phyloP scores from a whole-genome alignment of 2,113 vertebrate genomes.

The Gasterosteus aculeatus region DNA sequence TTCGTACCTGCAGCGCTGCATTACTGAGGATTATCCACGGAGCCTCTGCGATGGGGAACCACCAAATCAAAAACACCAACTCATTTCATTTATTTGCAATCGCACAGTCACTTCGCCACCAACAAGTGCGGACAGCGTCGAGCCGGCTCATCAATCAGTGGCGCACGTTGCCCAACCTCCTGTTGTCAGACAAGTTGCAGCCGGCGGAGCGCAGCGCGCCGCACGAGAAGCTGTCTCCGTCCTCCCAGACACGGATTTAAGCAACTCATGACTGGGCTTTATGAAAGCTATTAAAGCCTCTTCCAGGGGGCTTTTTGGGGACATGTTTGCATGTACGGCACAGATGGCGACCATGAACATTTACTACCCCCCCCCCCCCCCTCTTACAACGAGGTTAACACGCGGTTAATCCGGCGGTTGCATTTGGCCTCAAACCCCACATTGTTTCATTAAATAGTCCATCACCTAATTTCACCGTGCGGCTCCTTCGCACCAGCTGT shows the following conservation, averaged over 20 bases:
- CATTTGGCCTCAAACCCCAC: constrained; percentile 34
- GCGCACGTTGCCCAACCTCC: constrained; percentile 19
- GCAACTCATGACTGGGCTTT: constrained; percentile 36
- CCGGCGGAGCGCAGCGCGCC: background rate
- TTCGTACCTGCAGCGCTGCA: constrained; percentile 23
- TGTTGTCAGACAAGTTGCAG: constrained; percentile 16
- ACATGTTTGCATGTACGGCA: constrained; percentile 46
- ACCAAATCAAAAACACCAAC: constrained; percentile 18
- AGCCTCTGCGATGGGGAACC: background rate
- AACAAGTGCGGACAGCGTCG: background rate
- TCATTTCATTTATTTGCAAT: background rate
- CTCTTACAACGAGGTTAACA: constrained; percentile 39
- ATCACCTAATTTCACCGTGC: constrained; percentile 19
- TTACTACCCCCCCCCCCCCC: constrained; percentile 29
- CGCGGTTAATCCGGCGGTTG: constrained; percentile 18
- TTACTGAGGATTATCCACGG: constrained; percentile 1
- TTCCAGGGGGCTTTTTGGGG: constrained; percentile 47
- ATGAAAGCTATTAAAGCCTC: constrained; percentile 49
- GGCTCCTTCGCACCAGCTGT: background rate
- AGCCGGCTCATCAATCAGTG: constrained; percentile 26
- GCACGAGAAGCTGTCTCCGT: constrained; percentile 26
- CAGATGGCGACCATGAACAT: constrained; percentile 65
- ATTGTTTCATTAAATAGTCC: constrained; percentile 24
- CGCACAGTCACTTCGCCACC: background rate
- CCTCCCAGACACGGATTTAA: constrained; percentile 54